Conservation (phyloP, 1,140 invertebrate species). For the Cydia splendana region DNA sequence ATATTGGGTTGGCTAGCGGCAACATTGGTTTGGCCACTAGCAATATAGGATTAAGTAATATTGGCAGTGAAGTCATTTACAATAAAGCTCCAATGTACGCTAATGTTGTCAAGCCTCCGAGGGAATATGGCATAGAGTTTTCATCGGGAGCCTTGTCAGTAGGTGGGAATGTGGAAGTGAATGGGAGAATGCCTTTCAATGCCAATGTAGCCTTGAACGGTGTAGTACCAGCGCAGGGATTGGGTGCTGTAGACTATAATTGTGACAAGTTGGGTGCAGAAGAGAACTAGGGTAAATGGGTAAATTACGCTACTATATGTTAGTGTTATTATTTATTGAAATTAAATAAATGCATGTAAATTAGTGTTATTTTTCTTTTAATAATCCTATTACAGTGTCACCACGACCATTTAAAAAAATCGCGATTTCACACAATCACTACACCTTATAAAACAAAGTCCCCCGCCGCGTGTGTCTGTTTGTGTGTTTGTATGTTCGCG, state of each 20-base stretch:
- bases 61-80: background rate
- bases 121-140: conserved; percentile 12
- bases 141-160: background rate
- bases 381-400: no score
- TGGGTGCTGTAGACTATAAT: background rate
- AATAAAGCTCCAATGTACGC: background rate
- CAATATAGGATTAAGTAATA: background rate
- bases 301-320: background rate
- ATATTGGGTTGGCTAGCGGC: conserved; percentile 1
- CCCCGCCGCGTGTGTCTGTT: no score
- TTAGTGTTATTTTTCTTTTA: background rate
- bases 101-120: conserved; percentile 14
- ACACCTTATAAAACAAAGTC: no score
- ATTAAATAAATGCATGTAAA: background rate
- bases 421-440: no score
- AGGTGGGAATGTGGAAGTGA: background rate
- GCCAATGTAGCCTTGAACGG: background rate
- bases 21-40: background rate
- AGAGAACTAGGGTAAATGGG: background rate
- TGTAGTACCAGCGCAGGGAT: background rate
- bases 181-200: conserved; percentile 4
- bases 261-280: background rate
- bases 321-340: conserved; percentile 4
- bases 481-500: no score
- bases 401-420: no score